phyloP scores from a whole-genome alignment of 2,888 invertebrate genomes.

The Aphodius sticticus region DNA sequence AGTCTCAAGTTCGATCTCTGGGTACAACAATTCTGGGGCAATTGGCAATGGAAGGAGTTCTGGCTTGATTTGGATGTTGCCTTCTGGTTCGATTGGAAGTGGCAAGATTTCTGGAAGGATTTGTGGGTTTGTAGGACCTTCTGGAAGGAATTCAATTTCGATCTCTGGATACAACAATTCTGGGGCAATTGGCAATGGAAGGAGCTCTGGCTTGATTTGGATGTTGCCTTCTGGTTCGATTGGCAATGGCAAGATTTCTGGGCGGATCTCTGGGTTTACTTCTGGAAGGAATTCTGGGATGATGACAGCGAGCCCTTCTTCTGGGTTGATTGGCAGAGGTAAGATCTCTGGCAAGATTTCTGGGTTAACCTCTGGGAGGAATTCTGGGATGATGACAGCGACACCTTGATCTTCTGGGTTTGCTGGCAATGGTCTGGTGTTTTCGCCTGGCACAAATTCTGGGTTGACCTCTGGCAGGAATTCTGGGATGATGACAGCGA shows the following conservation, averaged over 20 bases:
- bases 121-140: not conserved
- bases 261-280: no score
- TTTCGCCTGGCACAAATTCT: not conserved
- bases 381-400: not conserved
- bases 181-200: conserved; percentile 13
- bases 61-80: conserved; percentile 17
- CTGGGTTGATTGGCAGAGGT: conserved; percentile 12
- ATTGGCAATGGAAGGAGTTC: conserved; percentile 22
- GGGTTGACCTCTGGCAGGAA: conserved; percentile 7
- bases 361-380: conserved; percentile 5
- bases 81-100: conserved; percentile 16
- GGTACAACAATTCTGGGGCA: conserved; percentile 12
- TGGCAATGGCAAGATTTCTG: conserved; percentile 8
- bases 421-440: not conserved
- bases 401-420: not conserved
- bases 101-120: conserved; percentile 21
- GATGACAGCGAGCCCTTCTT: not conserved
- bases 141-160: not conserved
- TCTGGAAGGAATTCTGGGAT: not conserved
- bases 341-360: not conserved
- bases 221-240: conserved; percentile 18
- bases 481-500: not conserved
- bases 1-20: not conserved
- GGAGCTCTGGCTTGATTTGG: conserved; percentile 13
- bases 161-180: not conserved